A percentile compares a stretch with the other conserved stretches of the same genome.
Conservation (phyloP, 2,888 invertebrate genomes). For the Drosophila putrida region DNA sequence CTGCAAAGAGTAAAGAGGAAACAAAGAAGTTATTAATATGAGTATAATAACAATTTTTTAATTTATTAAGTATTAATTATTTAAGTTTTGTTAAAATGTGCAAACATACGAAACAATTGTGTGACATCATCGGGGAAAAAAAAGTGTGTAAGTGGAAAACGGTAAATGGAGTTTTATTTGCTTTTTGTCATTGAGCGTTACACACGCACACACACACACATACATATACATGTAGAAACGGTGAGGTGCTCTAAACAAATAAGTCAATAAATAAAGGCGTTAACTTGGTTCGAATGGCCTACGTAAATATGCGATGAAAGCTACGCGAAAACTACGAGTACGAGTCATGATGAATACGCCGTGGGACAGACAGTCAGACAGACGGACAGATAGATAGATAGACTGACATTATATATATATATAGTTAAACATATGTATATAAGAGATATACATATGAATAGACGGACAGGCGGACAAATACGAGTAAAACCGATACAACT, state of each 20-base stretch:
- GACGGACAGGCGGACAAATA: constrained; percentile 43
- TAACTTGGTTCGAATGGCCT: constrained; percentile 74
- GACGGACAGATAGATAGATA: not conserved
- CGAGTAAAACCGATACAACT: constrained; percentile 52
- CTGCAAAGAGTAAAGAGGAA: constrained; percentile 4
- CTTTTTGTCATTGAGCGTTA: constrained; percentile 61
- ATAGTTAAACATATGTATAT: constrained; percentile 15
- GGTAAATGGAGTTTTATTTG: constrained; percentile 76
- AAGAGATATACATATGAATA: constrained; percentile 17
- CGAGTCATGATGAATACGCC: constrained; percentile 47
- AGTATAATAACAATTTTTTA: not conserved
- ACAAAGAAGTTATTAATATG: constrained; percentile 2
- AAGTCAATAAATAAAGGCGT: constrained; percentile 81
- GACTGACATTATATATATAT: constrained; percentile 20
- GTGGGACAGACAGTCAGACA: constrained; percentile 25
- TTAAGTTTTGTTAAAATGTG: not conserved
- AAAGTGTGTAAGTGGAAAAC: constrained; percentile 49
- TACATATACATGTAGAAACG: constrained; percentile 11
- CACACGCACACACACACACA: constrained; percentile 31
- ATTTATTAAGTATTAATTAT: not conserved
- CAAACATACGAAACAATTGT: constrained; percentile 22
- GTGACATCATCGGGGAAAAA: constrained; percentile 69
- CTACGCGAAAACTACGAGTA: constrained; percentile 62
- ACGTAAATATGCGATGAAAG: constrained; percentile 77
- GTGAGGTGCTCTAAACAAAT: constrained; percentile 63